Evolutionary conservation across 2,888 invertebrate genomes (phyloP), one percentile per base, ranked within the genome.

Genomic region (Agriotes lineatus): DNA sequence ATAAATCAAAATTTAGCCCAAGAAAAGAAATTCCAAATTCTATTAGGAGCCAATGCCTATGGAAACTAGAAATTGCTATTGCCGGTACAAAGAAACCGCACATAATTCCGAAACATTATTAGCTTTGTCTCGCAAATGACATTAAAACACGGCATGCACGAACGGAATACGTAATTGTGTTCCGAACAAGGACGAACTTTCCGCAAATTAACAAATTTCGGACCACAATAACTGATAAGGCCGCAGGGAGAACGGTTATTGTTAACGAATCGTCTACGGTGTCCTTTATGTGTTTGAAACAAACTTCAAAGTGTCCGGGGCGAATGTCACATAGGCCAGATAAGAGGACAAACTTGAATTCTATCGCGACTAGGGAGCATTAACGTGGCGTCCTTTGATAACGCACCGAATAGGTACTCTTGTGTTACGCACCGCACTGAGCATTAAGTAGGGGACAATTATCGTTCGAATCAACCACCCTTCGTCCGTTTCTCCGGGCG

Each of bases 251-350:
- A 25, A 25, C 39, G 7, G 37, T 42, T 39, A 58, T 58, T 58
- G 25, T 39, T 42, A 58, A 58, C 37, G 58, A 42, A 58, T 39
- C 33, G 19, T 25, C 54, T 12, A n/a, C 37, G 20, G 58, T 58
- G 12, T 58, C 37, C 58, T 58, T 58, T 58, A 58, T 58, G 58
- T 20, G 18, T 58, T 42, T 42, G 58, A 58, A 37, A 39, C 58
- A 42, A 58, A 19, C 22, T 39, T 20, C 19, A 39, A 42, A 42
- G 39, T 35, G 42, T 39, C 19, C 39, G 37, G 58, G 39, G 39
- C 39, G 58, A 56, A 56, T 56, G 54, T 56, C 54, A 56, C 19
- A 56, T 19, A 35, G 18, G 35, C 12, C 33, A 56, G 54, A 56
- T 56, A 56, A 56, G 35, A 35, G 54, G 54, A 33, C 35, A 56